Evolutionary conservation across 2,797 vertebrate species (phyloP).

Genomic region (Anas bahamensis): DNA sequence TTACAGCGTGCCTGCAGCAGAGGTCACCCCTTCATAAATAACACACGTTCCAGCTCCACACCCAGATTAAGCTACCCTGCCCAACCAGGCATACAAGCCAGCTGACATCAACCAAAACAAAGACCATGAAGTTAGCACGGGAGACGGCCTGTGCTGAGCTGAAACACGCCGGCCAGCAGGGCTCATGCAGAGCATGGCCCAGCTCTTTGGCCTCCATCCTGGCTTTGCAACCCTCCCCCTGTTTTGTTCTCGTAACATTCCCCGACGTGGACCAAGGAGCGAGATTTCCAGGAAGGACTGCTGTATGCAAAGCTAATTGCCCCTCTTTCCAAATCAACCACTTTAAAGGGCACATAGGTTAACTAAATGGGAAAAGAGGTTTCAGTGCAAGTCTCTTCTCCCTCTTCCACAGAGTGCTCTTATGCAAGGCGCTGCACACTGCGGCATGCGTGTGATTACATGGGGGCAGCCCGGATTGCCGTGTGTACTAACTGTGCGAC

Average conservation of each 20-base stretch:
- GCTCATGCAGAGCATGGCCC: background rate
- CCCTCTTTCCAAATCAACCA: background rate
- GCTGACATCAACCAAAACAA: background rate
- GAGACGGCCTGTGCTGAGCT: background rate
- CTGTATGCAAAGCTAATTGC: background rate
- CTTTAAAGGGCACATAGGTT: background rate
- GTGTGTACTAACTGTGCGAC: background rate
- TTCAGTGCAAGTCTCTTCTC: background rate
- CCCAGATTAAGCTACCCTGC: background rate
- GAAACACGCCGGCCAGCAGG: background rate
- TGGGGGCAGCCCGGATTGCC: background rate
- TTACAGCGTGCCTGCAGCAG: background rate
- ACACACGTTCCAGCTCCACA: background rate
- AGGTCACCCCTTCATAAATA: background rate
- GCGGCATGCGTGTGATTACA: background rate
- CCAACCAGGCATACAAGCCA: background rate
- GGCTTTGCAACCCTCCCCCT: background rate
- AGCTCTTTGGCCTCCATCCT: background rate
- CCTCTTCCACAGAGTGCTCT: background rate
- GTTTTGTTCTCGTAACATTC: background rate
- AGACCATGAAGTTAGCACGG: background rate
- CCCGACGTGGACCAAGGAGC: background rate
- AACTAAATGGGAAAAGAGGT: background rate
- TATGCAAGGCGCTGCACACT: background rate
- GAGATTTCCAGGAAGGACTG: conserved; percentile 27